Conservation (phyloP, 2,797 vertebrate genomes). For the Notoglanidium macrostoma region DNA sequence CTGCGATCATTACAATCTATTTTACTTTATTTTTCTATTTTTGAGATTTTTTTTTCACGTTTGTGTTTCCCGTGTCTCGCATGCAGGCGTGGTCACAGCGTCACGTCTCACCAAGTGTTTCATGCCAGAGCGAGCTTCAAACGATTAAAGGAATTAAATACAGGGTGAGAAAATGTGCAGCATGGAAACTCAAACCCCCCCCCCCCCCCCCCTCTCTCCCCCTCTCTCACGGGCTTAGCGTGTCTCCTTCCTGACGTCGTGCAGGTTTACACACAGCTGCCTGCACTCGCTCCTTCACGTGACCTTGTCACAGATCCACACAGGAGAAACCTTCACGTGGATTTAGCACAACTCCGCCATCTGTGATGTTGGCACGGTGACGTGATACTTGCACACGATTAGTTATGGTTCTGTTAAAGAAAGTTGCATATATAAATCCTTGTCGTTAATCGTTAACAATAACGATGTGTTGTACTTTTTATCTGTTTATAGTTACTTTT, state of each 20-base stretch:
- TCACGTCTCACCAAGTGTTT: not conserved
- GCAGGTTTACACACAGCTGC: not conserved
- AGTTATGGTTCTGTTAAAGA: not conserved
- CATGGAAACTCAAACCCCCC: not conserved
- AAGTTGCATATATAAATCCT: too few relatives aligned
- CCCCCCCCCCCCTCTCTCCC: not conserved
- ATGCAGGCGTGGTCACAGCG: not conserved
- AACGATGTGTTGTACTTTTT: not conserved
- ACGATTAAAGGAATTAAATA: not conserved
- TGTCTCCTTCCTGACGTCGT: not conserved
- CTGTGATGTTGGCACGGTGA: not conserved
- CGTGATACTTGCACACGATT: not conserved
- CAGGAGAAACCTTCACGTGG: not conserved
- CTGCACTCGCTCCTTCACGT: not conserved
- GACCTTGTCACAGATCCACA: conserved; percentile 5
- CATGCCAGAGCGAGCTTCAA: not conserved
- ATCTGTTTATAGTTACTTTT: not conserved
- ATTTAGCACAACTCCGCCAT: not conserved
- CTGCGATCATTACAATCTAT: not conserved
- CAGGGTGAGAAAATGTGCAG: not conserved
- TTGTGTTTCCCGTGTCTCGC: not conserved
- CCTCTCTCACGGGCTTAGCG: not conserved
- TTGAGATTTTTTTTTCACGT: not conserved
- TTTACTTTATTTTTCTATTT: not conserved
- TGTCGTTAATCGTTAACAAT: not conserved